A percentile compares a stretch with the other conserved stretches of the same genome.
These are phyloP conservation scores for Columbina picui DNA, from an alignment of 2,113 vertebrate genomes.

Conservation along the genomic window DNA sequence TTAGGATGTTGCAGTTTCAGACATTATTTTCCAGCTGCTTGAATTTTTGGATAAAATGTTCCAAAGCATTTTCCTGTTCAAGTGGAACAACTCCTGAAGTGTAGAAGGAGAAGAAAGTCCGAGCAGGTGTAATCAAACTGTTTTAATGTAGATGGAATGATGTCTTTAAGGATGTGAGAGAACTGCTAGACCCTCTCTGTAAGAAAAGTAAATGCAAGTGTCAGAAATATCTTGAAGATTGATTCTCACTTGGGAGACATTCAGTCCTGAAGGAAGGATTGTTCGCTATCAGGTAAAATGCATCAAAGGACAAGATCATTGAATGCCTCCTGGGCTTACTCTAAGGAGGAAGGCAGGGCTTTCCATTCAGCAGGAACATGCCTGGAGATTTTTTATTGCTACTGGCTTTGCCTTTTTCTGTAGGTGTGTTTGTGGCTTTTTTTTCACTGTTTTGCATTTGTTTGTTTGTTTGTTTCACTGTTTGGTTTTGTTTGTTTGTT, in stretches of 20 bases:
- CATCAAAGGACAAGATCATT: not conserved
- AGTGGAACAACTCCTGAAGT: not conserved
- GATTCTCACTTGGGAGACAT: not conserved
- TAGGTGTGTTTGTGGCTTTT: not conserved
- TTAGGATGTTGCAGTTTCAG: not conserved
- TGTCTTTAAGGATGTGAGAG: not conserved
- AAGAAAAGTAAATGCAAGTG: not conserved
- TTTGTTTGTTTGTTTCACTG: not conserved
- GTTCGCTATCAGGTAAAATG: not conserved
- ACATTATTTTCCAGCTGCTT: not conserved
- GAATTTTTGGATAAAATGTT: not conserved
- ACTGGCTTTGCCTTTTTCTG: not conserved
- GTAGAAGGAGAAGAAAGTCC: not conserved
- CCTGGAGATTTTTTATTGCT: not conserved
- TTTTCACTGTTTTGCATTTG: not conserved
- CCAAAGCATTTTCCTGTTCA: not conserved
- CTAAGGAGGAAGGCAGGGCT: not conserved
- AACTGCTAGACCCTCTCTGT: fast-evolving
- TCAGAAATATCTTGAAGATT: not conserved
- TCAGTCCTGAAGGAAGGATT: not conserved
- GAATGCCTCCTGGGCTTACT: not conserved
- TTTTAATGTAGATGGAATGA: not conserved
- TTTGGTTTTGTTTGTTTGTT: not conserved
- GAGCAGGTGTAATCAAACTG: not conserved
- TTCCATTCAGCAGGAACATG: not conserved